Base-by-base conservation (phyloP, 2,888 invertebrate species). In the Deroplatys truncata region DNA sequence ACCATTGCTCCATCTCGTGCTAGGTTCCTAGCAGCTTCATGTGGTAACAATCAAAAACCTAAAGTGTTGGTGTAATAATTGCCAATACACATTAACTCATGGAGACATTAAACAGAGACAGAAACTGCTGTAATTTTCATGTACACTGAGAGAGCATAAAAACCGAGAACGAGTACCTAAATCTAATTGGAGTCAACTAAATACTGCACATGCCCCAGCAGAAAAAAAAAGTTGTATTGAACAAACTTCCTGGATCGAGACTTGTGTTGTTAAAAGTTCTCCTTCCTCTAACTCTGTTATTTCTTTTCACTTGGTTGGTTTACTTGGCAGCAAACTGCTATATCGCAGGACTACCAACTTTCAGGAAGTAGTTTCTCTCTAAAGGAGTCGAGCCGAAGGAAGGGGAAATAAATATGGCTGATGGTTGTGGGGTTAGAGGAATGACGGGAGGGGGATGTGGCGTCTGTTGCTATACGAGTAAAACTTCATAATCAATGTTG, bases 181-280 rank as follows among this genome's bases (percentile, higher is more conserved):
- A 88, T 31, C 84, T 31, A n/a, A 84, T 84, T 84, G 84, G 25
- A 84, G 84, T 35, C 28, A 28, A 87, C n/a, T 29, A 49, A 88
- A 88, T 82, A 29, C 83, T 72, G 20, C 56, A 72, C 56, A 72
- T 72, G 56, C 56, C 25, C 56, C 56, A 20, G 9, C 25, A 72
- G 56, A 16, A 16, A 16, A 72, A 72, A 72, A 43, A 43, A 43
- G 8, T 35, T 35, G 43, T 25, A 20, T 25, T 72, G 56, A 89
- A 84, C 84, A 89, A 82, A 85, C 84, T 82, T 85, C 35, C 16
- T 25, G 35, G 35, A 56, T 35, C 25, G 35, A 88, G 56, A 88
- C 88, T 88, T 88, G 28, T 87, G 87, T 87, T 87, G 87, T 87
- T 87, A 82, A 87, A 49, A 88, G 16, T 88, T 83, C 84, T 28